Evolutionary conservation across 2,113 vertebrate genomes (phyloP).

Genomic region (Spizaetus ornatus): DNA sequence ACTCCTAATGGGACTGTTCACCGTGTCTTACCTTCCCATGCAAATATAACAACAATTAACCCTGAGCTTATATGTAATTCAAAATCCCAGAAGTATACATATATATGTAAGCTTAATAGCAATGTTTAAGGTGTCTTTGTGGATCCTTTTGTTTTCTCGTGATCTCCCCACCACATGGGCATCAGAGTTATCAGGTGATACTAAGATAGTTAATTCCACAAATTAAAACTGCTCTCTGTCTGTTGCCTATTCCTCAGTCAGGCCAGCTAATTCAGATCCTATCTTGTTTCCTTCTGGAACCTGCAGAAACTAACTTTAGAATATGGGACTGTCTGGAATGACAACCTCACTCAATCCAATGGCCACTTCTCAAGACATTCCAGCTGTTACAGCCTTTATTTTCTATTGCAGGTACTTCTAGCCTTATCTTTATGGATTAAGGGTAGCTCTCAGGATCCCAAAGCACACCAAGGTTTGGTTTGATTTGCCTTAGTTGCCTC

Average conservation of each 20-base stretch:
- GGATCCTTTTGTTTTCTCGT: background rate
- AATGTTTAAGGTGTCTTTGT: background rate
- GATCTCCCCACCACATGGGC: background rate
- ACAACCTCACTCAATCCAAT: background rate
- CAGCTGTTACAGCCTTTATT: background rate
- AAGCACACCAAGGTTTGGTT: background rate
- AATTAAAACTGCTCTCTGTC: background rate
- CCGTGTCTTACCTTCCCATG: background rate
- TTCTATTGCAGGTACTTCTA: background rate
- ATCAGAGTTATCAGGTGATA: background rate
- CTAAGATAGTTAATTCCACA: background rate
- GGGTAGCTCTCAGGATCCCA: background rate
- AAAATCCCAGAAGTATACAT: background rate
- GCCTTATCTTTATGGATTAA: background rate
- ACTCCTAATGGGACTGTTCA: background rate
- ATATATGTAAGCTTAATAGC: background rate
- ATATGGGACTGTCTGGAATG: background rate
- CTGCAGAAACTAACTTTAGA: background rate
- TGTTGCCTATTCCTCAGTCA: background rate
- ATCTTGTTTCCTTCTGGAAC: background rate
- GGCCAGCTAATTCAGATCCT: background rate
- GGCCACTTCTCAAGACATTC: fast-evolving
- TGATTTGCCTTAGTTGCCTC: background rate
- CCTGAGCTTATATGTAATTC: background rate
- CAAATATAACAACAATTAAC: background rate